Evolutionary conservation across 2,113 vertebrate species (phyloP).

Genomic region (Burhinus oedicnemus): DNA sequence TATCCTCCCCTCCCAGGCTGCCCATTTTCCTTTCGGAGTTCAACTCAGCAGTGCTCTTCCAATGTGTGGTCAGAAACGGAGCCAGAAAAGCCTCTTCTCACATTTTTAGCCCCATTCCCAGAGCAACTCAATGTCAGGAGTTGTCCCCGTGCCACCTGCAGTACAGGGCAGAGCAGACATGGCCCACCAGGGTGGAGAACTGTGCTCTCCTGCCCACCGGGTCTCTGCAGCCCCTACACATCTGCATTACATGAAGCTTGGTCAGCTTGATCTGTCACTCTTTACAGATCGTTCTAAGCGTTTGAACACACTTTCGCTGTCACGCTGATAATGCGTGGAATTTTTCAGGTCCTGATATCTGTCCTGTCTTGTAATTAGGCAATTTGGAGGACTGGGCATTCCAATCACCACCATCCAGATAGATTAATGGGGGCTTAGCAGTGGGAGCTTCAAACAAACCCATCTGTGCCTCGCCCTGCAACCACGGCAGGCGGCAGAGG

Average conservation of each 20-base stretch:
- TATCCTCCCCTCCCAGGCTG: not conserved
- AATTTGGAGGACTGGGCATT: not conserved
- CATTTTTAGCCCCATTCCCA: not conserved
- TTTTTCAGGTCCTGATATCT: not conserved
- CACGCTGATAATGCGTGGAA: not conserved
- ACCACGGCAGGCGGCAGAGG: fast-evolving
- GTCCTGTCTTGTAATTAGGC: not conserved
- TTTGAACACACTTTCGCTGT: not conserved
- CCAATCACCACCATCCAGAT: not conserved
- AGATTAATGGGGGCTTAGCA: not conserved
- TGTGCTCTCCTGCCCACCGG: not conserved
- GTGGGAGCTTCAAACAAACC: not conserved
- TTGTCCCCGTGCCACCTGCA: not conserved
- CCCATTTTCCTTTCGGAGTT: not conserved
- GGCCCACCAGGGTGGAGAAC: not conserved
- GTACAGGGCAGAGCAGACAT: fast-evolving
- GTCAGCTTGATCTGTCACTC: not conserved
- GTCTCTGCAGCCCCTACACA: too few species aligned
- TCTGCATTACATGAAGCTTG: not conserved
- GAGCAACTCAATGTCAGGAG: not conserved
- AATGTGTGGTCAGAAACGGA: not conserved
- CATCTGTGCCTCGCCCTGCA: not conserved
- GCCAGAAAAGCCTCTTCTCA: not conserved
- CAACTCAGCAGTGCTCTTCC: not conserved
- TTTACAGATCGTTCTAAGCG: not conserved